Base-by-base conservation (phyloP, 2,113 vertebrate species). In the Micromys minutus region DNA sequence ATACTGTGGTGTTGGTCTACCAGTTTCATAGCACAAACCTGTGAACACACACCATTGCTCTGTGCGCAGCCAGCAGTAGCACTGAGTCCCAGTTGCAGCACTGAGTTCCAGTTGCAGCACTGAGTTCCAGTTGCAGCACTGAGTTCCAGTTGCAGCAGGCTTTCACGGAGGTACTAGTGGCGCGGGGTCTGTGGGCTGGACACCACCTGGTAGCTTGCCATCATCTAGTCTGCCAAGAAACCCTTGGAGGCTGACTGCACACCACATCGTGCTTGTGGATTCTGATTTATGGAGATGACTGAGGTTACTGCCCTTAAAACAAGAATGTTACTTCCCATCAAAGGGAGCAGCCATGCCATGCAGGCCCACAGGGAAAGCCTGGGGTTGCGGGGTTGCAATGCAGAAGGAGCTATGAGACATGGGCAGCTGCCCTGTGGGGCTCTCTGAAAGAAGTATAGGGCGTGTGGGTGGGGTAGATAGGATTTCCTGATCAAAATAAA, bases 211-310 rank as follows among this genome's bases (percentile, higher is more conserved):
- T 4, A 7, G 13, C 36, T 21, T 36, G 19, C 34, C 2, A 0
- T 55, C 1, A 4, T 10, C 8, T 2, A 1, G 21, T 16, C 69
- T 81, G 34, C 12, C 8, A 39, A 36, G 59, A 52, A 77, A 45
- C 86, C 45, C 29, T 42, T 22, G 80, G 29, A 26, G 42, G 81
- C 79, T 71, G 36, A 71, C 57, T 83, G 71, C 52, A 50, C 13
- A 47, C 7, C 52, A 15, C 63, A 12, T 55, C 77, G 47, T 42
- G 36, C 55, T 71, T 5, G 7, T 0, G 31, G 63, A 36, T 93
- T 76, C 89, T 93, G 57, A 83, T 74, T 59, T 90, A 36, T 84
- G 55, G 24, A 93, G 69, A 69, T 87, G 74, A 93, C 69, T 21
- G 79, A 71, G 88, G 65, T n/a, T 87, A 86, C 79, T 89, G 52